Evolutionary conservation across 2,113 vertebrate species (phyloP).

Genomic region (Echinops telfairi): DNA sequence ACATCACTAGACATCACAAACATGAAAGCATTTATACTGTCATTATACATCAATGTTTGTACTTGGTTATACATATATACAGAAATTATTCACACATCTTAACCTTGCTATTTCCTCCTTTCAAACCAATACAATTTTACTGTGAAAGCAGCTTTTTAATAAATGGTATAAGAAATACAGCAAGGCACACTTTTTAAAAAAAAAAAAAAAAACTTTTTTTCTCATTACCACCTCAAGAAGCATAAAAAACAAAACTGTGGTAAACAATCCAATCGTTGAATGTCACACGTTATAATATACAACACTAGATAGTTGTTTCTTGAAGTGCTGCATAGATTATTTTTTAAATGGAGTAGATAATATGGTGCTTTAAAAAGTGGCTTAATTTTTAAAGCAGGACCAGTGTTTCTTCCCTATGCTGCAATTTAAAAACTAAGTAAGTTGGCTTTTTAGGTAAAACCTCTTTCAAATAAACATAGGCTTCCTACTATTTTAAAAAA

Average conservation of each 20-base stretch:
- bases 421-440: constrained; percentile 82
- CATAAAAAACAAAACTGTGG: constrained; percentile 88
- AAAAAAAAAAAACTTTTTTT: constrained; percentile 84
- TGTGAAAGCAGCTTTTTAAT: constrained; percentile 92
- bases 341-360: constrained; percentile 86
- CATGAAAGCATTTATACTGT: constrained; percentile 93
- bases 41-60: constrained; percentile 93
- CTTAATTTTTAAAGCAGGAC: constrained; percentile 82
- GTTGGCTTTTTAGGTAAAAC: constrained; percentile 82
- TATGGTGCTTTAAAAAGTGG: constrained; percentile 81
- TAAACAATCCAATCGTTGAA: constrained; percentile 88
- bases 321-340: constrained; percentile 96
- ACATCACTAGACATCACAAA: constrained; percentile 95
- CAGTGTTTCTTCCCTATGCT: constrained; percentile 82
- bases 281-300: constrained; percentile 88
- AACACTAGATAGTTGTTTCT: constrained; percentile 90
- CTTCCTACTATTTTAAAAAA: constrained; percentile 75
- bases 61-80: constrained; percentile 95
- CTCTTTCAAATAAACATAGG: constrained; percentile 81
- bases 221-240: constrained; percentile 89
- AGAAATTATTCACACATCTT: constrained; percentile 92
- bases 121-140: constrained; percentile 89
- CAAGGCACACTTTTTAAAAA: constrained; percentile 96
- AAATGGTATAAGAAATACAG: constrained; percentile 95
- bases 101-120: constrained; percentile 91